Base-by-base conservation (phyloP, 2,113 vertebrate species). In the Drymodes brunneopygia region DNA sequence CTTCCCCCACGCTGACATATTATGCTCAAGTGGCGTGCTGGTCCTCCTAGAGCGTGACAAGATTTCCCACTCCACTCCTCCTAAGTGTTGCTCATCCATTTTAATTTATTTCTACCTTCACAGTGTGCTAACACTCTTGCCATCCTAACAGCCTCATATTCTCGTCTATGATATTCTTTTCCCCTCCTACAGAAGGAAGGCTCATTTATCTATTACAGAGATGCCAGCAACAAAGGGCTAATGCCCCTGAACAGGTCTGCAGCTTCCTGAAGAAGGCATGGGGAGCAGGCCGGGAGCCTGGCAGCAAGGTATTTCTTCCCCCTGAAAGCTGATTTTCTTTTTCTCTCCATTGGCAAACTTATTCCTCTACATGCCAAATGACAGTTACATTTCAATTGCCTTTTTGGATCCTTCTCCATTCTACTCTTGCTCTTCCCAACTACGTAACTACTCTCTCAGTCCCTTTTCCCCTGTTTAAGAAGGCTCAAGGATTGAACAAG, bases 1-100 rank as follows among this genome's bases (percentile, higher is more conserved):
- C 50, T 45, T 71, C 56, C 35, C 33, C 11, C 18, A 25, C 13
- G 8, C 12, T 2, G 27, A 53, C 6, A 23, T 3, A 35, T 10
- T 54, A 12, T 2, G 12, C 35, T 67, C 40, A 11, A 54, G 35
- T 2, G 8, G 5, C 0, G 0, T 0, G 3, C 23, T 29, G 21
- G 19, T 44, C 57, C 48, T 83, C 42, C 67, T 16, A 10, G 27
- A 48, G 13, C 0, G 0, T 20, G 54, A 77, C 54, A 70, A 18
- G 22, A 67, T 35, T 73, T 71, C 50, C 75, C 75, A 82, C 9
- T 27, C 40, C 28, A 22, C 45, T 69, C 48, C 17, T 72, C 15
- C 1, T 40, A 53, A 61, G 28, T 12, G 20, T 7, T 83, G 64
- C 20, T 91, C 65, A 81, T 44, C 24, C 27, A 66, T 12, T 38